These are phyloP conservation scores for Microdon myrmicae DNA, from an alignment of 2,888 invertebrate genomes.

Conservation along the genomic window DNA sequence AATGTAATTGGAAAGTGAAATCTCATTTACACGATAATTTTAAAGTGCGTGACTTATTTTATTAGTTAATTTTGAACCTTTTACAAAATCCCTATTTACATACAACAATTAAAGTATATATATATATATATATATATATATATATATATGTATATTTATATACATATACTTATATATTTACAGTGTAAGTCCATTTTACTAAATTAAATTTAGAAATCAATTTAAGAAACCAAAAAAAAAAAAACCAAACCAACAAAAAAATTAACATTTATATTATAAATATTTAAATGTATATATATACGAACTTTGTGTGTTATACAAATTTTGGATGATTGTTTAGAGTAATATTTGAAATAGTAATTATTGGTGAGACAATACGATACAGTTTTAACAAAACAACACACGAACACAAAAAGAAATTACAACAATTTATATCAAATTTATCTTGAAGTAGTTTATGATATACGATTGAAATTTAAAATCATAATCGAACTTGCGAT, in stretches of 20 bases:
- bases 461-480: no score
- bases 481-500: no score
- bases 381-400: constrained; percentile 26
- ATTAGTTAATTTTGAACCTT: constrained; percentile 54
- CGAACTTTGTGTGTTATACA: constrained; percentile 47
- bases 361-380: constrained; percentile 52
- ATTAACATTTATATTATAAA: constrained; percentile 36
- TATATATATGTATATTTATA: constrained; percentile 28
- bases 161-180: constrained; percentile 21
- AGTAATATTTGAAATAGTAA: constrained; percentile 33
- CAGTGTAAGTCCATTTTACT: constrained; percentile 53
- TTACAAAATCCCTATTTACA: constrained; percentile 55
- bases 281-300: constrained; percentile 46
- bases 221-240: constrained; percentile 26
- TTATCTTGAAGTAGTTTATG: constrained; percentile 5
- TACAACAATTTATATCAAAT: constrained; percentile 21
- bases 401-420: constrained; percentile 14
- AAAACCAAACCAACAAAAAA: constrained; percentile 13
- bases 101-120: constrained; percentile 52
- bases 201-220: constrained; percentile 50
- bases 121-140: constrained; percentile 55
- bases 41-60: constrained; percentile 53
- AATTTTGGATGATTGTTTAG: constrained; percentile 52
- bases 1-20: constrained; percentile 1
- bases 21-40: constrained; percentile 53